phyloP scores from a whole-genome alignment of 1,140 invertebrate species.

The Philopotamus ludificatus region DNA sequence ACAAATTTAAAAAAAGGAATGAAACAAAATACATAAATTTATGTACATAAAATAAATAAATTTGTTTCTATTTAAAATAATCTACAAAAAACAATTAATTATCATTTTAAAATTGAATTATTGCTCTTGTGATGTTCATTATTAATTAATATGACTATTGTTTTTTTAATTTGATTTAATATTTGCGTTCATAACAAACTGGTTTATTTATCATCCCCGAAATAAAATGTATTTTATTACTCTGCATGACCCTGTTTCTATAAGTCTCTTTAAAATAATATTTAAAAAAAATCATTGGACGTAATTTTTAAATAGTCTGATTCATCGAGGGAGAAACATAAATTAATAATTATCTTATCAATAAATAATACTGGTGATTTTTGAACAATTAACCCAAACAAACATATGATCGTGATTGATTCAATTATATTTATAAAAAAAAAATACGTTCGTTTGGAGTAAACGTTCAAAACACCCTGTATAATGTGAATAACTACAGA shows the following conservation, averaged over 20 bases:
- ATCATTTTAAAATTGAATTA: too few species aligned
- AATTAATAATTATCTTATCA: conserved; percentile 17
- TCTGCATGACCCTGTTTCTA: conserved; percentile 25
- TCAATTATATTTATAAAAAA: conserved; percentile 10
- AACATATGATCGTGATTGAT: not conserved
- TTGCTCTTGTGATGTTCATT: too few species aligned
- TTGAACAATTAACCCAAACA: not conserved
- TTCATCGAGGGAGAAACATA: not conserved
- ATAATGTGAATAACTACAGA: conserved; percentile 30
- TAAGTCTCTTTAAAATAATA: conserved; percentile 9
- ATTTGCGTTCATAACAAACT: too few species aligned
- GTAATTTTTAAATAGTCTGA: conserved; percentile 4
- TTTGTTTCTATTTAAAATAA: conserved; percentile 3
- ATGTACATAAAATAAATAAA: conserved; percentile 13
- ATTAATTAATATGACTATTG: too few species aligned
- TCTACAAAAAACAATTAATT: too few species aligned
- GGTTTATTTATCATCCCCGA: too few species aligned
- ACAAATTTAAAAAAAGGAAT: conserved; percentile 10
- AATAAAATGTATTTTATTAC: conserved; percentile 10
- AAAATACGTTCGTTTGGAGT: conserved; percentile 25
- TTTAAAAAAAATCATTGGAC: not conserved
- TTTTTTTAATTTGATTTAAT: too few species aligned
- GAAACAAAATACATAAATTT: conserved; percentile 4
- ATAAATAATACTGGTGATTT: conserved; percentile 36
- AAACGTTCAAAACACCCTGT: conserved; percentile 33